phyloP scores from a whole-genome alignment of 2,888 invertebrate species.

The Hylaea fasciaria region DNA sequence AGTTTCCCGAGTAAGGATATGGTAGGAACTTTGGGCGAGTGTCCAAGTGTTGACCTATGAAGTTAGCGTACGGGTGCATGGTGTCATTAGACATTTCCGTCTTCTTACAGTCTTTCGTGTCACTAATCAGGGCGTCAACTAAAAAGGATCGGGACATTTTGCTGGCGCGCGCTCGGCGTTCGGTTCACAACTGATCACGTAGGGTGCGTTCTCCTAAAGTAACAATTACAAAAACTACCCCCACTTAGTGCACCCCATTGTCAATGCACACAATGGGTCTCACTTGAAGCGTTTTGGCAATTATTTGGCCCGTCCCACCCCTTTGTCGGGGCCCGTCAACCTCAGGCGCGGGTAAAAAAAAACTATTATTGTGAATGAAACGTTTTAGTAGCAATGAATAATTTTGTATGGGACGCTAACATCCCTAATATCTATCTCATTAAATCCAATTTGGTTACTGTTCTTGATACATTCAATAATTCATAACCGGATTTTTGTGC shows the following conservation, averaged over 20 bases:
- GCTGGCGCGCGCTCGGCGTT: conserved; percentile 52
- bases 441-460: conserved; percentile 80
- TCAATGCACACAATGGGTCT: conserved; percentile 81
- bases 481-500: conserved; percentile 46
- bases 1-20: conserved; percentile 86
- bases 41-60: conserved; percentile 68
- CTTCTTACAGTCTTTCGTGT: conserved; percentile 80
- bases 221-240: conserved; percentile 85
- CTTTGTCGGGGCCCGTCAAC: conserved; percentile 81
- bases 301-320: conserved; percentile 84
- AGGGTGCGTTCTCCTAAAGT: conserved; percentile 70
- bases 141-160: conserved; percentile 92
- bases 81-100: conserved; percentile 71
- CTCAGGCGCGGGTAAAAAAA: conserved; percentile 71
- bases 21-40: conserved; percentile 83
- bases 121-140: conserved; percentile 91
- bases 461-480: conserved; percentile 62
- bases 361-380: conserved; percentile 75
- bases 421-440: conserved; percentile 82
- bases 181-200: conserved; percentile 66
- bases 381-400: conserved; percentile 84
- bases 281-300: conserved; percentile 84
- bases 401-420: conserved; percentile 80
- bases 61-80: conserved; percentile 68
- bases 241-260: conserved; percentile 83